Percentiles rank a stretch among this genome's conserved stretches.
These are phyloP conservation scores for Panthera leo DNA, from an alignment of 2,113 vertebrate genomes.

Conservation along the genomic window DNA sequence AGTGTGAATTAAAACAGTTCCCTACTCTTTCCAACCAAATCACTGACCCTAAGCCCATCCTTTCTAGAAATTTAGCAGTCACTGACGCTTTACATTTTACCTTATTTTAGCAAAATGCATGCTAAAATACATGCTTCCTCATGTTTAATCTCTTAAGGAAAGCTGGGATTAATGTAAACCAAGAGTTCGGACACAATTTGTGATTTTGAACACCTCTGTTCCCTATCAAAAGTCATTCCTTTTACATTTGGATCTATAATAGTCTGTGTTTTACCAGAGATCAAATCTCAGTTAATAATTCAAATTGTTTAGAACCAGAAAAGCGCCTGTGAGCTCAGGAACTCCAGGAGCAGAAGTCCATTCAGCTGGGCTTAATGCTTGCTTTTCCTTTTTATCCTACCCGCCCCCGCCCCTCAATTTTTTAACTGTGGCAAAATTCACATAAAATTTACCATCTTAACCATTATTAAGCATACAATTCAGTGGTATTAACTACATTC, in stretches of 20 bases:
- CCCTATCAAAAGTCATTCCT: neutral
- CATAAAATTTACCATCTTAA: neutral
- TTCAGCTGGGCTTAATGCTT: neutral
- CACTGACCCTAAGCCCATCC: neutral
- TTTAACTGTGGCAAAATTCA: neutral
- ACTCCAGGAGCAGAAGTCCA: neutral
- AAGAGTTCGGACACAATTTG: neutral
- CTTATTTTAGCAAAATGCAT: neutral
- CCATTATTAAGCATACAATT: neutral
- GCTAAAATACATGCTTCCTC: neutral
- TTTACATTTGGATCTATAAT: neutral
- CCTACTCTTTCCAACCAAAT: neutral
- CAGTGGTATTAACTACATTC: neutral
- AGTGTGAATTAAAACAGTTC: neutral
- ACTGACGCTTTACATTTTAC: neutral
- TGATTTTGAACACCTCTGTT: neutral
- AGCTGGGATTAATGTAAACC: neutral
- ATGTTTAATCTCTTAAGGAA: neutral
- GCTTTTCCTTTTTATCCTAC: neutral
- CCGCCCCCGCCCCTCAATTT: neutral
- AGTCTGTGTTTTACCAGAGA: neutral
- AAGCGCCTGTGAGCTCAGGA: neutral
- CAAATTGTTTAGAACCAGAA: conserved; percentile 8
- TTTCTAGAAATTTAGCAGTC: neutral
- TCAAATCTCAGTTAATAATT: neutral